Conservation (phyloP, 2,888 invertebrate species). For the Thereva nobilitata region DNA sequence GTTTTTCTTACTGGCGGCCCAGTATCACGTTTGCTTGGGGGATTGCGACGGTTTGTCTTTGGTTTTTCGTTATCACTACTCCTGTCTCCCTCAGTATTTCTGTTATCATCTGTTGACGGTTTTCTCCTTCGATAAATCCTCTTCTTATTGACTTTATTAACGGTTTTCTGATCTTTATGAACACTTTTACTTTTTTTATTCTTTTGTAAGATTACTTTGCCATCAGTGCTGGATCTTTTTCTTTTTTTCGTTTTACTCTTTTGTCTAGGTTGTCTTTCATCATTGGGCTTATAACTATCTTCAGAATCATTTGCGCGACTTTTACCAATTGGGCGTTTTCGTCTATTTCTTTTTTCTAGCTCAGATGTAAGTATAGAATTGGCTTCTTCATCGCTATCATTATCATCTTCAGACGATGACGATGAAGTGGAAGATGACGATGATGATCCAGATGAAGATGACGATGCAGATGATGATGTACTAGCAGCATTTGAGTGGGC, state of each 20-base stretch:
- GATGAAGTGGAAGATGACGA: conserved; percentile 17
- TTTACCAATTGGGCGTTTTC: conserved; percentile 37
- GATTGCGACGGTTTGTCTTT: conserved; percentile 19
- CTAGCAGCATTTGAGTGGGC: conserved; percentile 13
- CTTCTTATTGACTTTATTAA: conserved; percentile 29
- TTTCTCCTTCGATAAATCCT: conserved; percentile 30
- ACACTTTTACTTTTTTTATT: conserved; percentile 30
- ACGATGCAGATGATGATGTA: conserved; percentile 1
- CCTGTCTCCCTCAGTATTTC: conserved; percentile 37
- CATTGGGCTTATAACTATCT: conserved; percentile 62
- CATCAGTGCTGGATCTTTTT: conserved; percentile 41
- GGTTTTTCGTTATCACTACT: conserved; percentile 44
- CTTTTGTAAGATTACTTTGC: conserved; percentile 35
- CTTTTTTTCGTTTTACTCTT: conserved; percentile 45
- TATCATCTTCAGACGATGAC: conserved; percentile 24
- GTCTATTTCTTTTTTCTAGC: conserved; percentile 42
- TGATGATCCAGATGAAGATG: conserved; percentile 14
- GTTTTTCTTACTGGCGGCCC: background rate
- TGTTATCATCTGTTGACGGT: conserved; percentile 43
- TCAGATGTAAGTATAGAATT: conserved; percentile 42
- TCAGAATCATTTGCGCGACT: conserved; percentile 61
- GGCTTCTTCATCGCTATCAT: conserved; percentile 41
- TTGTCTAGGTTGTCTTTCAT: conserved; percentile 43
- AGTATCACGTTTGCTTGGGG: background rate
- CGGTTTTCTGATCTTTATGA: conserved; percentile 37